These are phyloP conservation scores for Bembecia ichneumoniformis DNA, from an alignment of 2,888 invertebrate species.

Conservation along the genomic window DNA sequence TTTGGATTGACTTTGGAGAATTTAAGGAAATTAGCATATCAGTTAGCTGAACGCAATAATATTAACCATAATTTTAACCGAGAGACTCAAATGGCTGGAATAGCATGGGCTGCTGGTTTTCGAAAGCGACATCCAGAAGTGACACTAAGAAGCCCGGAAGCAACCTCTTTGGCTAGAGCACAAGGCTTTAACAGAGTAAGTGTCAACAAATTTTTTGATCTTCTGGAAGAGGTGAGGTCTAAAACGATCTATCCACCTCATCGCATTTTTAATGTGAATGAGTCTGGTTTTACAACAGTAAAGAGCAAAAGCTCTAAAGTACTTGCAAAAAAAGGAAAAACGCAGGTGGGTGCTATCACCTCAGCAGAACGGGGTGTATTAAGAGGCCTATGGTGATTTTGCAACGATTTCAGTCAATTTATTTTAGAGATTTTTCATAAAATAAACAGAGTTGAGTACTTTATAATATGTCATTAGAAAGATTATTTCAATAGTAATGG, in stretches of 20 bases:
- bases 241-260: not conserved
- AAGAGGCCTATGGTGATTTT: too few relatives aligned
- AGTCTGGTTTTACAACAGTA: not conserved
- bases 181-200: not conserved
- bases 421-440: too few relatives aligned
- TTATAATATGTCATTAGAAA: too few relatives aligned
- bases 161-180: not conserved
- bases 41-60: not conserved
- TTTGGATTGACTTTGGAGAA: not conserved
- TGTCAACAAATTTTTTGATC: not conserved
- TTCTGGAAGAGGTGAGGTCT: not conserved
- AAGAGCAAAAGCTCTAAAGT: not conserved
- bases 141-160: not conserved
- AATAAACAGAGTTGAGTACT: too few relatives aligned
- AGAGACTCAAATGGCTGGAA: not conserved
- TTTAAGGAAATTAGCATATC: not conserved
- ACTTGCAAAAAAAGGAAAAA: not conserved
- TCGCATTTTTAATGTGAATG: not conserved
- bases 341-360: not conserved
- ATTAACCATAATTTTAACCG: not conserved
- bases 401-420: too few relatives aligned
- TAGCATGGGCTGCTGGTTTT: not conserved
- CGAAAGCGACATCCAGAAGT: not conserved
- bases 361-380: not conserved
- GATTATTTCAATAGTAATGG: too few relatives aligned